Evolutionary conservation across 2,888 invertebrate genomes (phyloP).

Genomic region (Dynastes grantii): DNA sequence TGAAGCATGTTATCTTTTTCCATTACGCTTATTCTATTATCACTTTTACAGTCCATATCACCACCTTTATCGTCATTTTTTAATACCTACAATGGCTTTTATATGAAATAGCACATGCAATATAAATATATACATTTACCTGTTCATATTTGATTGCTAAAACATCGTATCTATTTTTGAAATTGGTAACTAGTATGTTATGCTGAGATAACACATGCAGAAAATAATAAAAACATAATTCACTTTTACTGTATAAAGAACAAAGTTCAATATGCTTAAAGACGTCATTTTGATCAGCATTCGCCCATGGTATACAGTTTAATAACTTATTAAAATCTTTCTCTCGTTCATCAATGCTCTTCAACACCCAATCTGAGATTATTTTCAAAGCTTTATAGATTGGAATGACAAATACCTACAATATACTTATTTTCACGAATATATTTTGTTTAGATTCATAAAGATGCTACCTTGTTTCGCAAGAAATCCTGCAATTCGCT

Average conservation of each 20-base stretch:
- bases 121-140: slow-evolving; percentile 60
- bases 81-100: slow-evolving; percentile 42
- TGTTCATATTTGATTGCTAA: slow-evolving; percentile 71
- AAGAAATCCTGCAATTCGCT: slow-evolving; percentile 72
- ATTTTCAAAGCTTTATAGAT: slow-evolving; percentile 70
- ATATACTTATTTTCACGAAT: not conserved
- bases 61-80: slow-evolving; percentile 48
- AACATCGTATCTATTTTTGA: slow-evolving; percentile 71
- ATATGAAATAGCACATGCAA: not conserved
- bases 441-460: not conserved
- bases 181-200: slow-evolving; percentile 72
- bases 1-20: slow-evolving; percentile 63
- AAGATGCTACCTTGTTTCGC: slow-evolving; percentile 70
- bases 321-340: slow-evolving; percentile 73
- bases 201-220: slow-evolving; percentile 69
- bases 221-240: slow-evolving; percentile 74
- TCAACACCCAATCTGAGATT: slow-evolving; percentile 74
- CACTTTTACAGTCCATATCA: slow-evolving; percentile 44
- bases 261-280: slow-evolving; percentile 75
- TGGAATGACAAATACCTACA: slow-evolving; percentile 67
- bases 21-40: slow-evolving; percentile 58
- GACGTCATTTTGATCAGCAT: slow-evolving; percentile 70
- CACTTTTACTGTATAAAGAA: slow-evolving; percentile 74
- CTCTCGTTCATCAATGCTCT: slow-evolving; percentile 72
- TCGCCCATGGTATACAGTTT: slow-evolving; percentile 71